A percentile compares a stretch with the other conserved stretches of the same genome.
phyloP scores from a whole-genome alignment of 2,888 invertebrate species.

The Tubulanus polymorphus region DNA sequence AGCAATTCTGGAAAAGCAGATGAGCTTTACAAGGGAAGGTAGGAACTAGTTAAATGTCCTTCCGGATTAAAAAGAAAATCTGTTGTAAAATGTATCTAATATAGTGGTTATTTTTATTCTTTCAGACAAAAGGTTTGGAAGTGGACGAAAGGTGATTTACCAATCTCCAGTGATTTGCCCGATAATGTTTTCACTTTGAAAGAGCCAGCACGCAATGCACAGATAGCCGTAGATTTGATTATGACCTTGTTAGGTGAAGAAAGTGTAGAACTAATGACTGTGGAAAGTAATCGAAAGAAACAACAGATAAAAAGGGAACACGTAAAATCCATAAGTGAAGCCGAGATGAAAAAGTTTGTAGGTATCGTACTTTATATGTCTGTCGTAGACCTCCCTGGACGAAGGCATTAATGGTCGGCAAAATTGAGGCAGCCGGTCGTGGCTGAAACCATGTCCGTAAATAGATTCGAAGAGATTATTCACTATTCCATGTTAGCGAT shows the following conservation, averaged over 20 bases:
- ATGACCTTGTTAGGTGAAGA: background rate
- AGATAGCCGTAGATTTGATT: background rate
- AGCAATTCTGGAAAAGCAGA: no score
- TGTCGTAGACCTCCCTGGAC: background rate
- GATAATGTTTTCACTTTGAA: background rate
- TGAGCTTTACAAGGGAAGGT: no score
- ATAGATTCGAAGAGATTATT: conserved; percentile 14
- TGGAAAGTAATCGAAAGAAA: background rate
- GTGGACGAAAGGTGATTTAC: no score
- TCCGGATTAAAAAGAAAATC: no score
- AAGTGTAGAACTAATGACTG: background rate
- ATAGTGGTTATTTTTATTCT: no score
- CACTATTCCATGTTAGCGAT: conserved; percentile 9
- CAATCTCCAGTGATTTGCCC: no score
- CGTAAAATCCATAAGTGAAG: background rate
- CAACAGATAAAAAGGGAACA: background rate
- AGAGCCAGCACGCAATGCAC: background rate
- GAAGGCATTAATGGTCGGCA: background rate
- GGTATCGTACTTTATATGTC: background rate
- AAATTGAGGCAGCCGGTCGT: background rate
- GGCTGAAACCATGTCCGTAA: conserved; percentile 4
- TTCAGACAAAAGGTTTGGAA: no score
- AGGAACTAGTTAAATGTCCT: no score
- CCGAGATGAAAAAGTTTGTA: background rate
- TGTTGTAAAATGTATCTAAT: no score